Evolutionary conservation across 2,797 vertebrate species (phyloP).

Genomic region (Perodicticus potto): DNA sequence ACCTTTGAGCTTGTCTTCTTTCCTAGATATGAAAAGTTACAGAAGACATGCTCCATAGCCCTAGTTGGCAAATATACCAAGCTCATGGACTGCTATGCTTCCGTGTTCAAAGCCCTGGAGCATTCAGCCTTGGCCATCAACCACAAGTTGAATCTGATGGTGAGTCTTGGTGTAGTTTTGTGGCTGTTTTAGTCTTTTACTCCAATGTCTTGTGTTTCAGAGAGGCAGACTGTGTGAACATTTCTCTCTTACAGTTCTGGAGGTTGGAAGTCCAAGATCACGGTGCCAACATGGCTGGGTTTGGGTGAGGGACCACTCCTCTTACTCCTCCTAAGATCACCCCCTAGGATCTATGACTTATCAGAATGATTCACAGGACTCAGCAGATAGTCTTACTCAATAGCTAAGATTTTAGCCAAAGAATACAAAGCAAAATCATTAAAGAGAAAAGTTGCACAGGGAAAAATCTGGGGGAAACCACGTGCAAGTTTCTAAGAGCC

Average conservation of each 20-base stretch:
- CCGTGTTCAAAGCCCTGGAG: conserved; percentile 91
- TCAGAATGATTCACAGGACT: background rate
- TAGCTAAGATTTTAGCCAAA: background rate
- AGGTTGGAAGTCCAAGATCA: no score
- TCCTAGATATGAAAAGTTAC: conserved; percentile 88
- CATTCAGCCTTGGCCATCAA: conserved; percentile 91
- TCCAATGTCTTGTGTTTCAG: background rate
- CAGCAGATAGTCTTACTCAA: background rate
- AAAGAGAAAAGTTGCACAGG: background rate
- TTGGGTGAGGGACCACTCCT: no score
- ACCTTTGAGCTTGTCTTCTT: conserved; percentile 51
- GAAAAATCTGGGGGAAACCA: background rate
- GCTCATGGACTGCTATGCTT: conserved; percentile 90
- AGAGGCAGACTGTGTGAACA: background rate
- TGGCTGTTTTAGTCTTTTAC: conserved; percentile 41
- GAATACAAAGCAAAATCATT: background rate
- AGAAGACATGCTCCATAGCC: conserved; percentile 90
- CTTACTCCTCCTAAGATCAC: no score
- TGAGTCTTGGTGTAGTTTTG: conserved; percentile 81
- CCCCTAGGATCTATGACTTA: background rate
- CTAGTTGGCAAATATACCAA: conserved; percentile 91
- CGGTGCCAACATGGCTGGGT: no score
- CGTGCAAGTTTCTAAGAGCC: background rate
- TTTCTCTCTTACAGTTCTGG: no score
- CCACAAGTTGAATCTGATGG: conserved; percentile 91